Evolutionary conservation across 2,797 vertebrate species (phyloP), one percentile per base, ranked within the genome.

Genomic region (Enteromius afrohamiltoni): DNA sequence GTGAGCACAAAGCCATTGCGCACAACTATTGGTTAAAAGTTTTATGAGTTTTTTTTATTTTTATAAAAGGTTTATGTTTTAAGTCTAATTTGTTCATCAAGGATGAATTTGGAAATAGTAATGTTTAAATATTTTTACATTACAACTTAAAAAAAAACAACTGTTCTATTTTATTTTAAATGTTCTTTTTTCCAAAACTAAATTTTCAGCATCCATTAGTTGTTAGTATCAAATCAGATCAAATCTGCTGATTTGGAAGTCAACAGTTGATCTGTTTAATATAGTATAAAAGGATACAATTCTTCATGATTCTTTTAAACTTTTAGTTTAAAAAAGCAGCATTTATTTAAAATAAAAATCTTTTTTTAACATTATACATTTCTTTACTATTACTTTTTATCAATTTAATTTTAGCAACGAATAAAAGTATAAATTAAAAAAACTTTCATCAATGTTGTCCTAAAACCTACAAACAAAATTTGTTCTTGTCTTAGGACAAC

Each of bases 1-100:
- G 96, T 99, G 96, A 31, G 47, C 6, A 17, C 34, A 42, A 40
- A 14, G 29, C 14, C 10, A 7, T 53, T 60, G 55, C 11, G 9
- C 5, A 45, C 40, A 51, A 42, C 17, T 1, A 31, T 29, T 6
- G 26, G 19, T 73, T 10, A 73, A 73, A 34, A 51, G 16, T 73
- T 29, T 6, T n/a, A n/a, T n/a, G n/a, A n/a, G n/a, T n/a, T n/a
- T n/a, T n/a, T n/a, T n/a, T n/a, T n/a, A n/a, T n/a, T n/a, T n/a
- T n/a, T n/a, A n/a, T n/a, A n/a, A n/a, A 10, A 10, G 23, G 5
- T 49, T 31, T 34, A 34, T 51, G 17, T 73, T 73, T 73, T 31
- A 26, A 47, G n/a, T 70, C n/a, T 47, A 6, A 49, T 45, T 23
- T 70, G 13, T 23, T 70, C n/a, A 26, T 42, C 47, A 53, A 53